phyloP scores from a whole-genome alignment of 1,140 invertebrate species.

The Uloborus diversus region DNA sequence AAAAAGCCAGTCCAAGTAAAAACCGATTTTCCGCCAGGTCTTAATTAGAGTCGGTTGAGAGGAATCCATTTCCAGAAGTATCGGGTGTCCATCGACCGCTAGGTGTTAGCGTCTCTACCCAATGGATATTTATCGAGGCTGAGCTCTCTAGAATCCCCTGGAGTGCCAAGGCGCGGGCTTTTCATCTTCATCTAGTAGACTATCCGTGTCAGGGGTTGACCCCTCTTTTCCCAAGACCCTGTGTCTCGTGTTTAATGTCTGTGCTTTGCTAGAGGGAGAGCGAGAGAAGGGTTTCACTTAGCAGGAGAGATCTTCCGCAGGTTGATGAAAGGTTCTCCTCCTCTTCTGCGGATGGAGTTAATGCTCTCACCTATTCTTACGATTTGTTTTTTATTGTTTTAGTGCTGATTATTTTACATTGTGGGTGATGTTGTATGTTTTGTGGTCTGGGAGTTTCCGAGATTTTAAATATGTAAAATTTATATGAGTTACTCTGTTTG shows the following conservation, averaged over 20 bases:
- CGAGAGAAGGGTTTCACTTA: conserved; percentile 31
- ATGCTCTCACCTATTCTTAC: no score
- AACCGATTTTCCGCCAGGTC: conserved; percentile 51
- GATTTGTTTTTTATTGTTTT: no score
- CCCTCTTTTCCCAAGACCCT: conserved; percentile 30
- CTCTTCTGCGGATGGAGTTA: no score
- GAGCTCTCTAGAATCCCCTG: conserved; percentile 43
- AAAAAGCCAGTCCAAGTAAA: conserved; percentile 36
- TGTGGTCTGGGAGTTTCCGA: no score
- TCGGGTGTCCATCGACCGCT: conserved; percentile 46
- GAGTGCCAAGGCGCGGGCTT: conserved; percentile 34
- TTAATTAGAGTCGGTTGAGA: conserved; percentile 55
- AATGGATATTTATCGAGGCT: conserved; percentile 54
- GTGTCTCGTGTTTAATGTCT: conserved; percentile 50
- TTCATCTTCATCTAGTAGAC: conserved; percentile 54
- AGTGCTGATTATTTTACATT: no score
- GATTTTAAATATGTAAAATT: no score
- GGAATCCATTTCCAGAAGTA: conserved; percentile 47
- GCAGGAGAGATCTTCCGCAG: conserved; percentile 24
- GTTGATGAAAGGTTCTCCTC: no score
- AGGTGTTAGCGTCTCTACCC: conserved; percentile 53
- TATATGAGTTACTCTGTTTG: no score
- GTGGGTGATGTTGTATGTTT: no score
- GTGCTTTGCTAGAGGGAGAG: conserved; percentile 28
- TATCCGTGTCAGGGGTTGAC: conserved; percentile 44